Base-by-base conservation (phyloP, 2,888 invertebrate genomes). In the Heteropelma amictum region DNA sequence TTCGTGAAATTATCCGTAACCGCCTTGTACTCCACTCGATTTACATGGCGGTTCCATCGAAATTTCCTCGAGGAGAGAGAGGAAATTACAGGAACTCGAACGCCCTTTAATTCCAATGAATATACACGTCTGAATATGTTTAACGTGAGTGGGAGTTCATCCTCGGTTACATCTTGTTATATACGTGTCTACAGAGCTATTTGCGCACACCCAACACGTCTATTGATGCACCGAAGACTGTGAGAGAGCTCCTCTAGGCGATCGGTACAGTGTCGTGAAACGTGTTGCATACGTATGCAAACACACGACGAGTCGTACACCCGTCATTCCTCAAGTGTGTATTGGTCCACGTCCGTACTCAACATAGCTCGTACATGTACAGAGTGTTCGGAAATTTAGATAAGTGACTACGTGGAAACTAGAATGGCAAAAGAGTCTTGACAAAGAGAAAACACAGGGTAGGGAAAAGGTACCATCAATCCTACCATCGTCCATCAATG, bases 381-480 rank as follows among this genome's bases (percentile, higher is more conserved):
- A 17, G 38, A 21, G 30, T 68, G 49, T 45, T 68, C 58, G 69
- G n/a, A n/a, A 69, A 64, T 74, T 60, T 60, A 51, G 63, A 54
- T 74, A 74, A 74, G 64, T 69, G 73, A 30, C 45, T 64, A 69
- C 68, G 69, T 69, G 69, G 28, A 19, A 26, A 33, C 28, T 53
- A 60, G 60, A 42, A 51, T 33, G 17, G 58, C 58, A 42, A 58
- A 58, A 42, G 42, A 51, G 53, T 30, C 49, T 12, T 14, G 51
- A 53, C 42, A 23, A 23, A 23, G n/a, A 2, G 19, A 28, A 33
- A 35, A 49, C 33, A 21, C 10, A 35, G 47, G 10, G 19, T n/a
- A 19, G 19, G 33, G 1, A 10, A 33, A 21, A 33, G 23, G 33
- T 7, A 14, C 12, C 21, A 21, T 21, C 2, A 5, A 2, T 6